phyloP scores from a whole-genome alignment of 2,888 invertebrate genomes.

The Disparrhopalites patrizii region DNA sequence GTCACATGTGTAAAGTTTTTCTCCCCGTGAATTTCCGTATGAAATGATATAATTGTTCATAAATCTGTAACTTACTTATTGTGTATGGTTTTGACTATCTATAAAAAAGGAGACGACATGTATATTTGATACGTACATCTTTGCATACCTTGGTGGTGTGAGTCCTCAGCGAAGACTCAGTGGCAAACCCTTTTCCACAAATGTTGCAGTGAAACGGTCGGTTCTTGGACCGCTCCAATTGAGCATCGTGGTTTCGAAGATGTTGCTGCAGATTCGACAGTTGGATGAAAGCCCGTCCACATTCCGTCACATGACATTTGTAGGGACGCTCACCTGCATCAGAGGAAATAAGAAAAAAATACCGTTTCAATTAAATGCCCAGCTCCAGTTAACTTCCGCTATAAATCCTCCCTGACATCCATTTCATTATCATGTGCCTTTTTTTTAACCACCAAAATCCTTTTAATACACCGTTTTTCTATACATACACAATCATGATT shows the following conservation, averaged over 20 bases:
- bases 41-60: conserved; percentile 3
- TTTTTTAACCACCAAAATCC: no score
- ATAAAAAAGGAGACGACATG: conserved; percentile 32
- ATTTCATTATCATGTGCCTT: not conserved
- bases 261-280: conserved; percentile 94
- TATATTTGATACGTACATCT: conserved; percentile 43
- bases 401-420: no score
- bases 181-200: conserved; percentile 94
- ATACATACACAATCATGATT: no score
- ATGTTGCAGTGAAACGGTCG: conserved; percentile 93
- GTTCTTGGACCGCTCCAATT: conserved; percentile 90
- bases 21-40: not conserved
- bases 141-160: conserved; percentile 88
- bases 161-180: conserved; percentile 89
- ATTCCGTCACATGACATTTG: conserved; percentile 92
- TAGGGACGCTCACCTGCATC: conserved; percentile 90
- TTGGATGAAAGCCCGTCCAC: conserved; percentile 94
- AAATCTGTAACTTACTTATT: no score
- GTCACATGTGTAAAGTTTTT: not conserved
- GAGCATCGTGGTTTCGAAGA: conserved; percentile 91
- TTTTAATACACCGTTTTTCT: no score
- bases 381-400: no score
- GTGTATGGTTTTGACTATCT: no score
- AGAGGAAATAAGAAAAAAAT: conserved; percentile 6
- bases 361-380: not conserved